Conservation (phyloP, 2,797 vertebrate genomes). For the Thaleichthys pacificus region DNA sequence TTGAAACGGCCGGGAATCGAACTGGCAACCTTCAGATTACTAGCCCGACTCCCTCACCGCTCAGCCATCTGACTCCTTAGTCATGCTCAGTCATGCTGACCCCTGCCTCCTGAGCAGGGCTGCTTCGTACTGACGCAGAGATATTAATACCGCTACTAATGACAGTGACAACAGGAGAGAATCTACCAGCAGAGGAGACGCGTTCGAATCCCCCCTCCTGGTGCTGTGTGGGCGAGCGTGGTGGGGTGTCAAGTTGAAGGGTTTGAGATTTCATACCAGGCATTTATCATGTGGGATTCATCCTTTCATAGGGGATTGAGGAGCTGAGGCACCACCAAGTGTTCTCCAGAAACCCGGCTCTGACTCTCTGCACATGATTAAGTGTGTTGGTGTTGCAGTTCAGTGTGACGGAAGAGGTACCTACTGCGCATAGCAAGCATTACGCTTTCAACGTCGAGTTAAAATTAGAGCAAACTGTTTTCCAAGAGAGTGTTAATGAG, state of each 20-base stretch:
- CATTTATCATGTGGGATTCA: constrained; percentile 2
- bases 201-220: constrained; percentile 41
- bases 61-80: too few relatives aligned
- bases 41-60: too few relatives aligned
- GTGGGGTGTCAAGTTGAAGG: constrained; percentile 16
- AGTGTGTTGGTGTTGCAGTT: constrained; percentile 22
- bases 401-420: not conserved
- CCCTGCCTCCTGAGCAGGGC: constrained; percentile 28
- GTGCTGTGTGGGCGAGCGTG: not conserved
- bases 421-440: not conserved
- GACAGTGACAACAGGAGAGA: constrained; percentile 30
- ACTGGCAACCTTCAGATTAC: too few relatives aligned
- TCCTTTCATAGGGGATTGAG: constrained; percentile 31
- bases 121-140: constrained; percentile 33
- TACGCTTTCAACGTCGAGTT: constrained; percentile 14
- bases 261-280: constrained; percentile 10
- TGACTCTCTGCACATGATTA: constrained; percentile 11
- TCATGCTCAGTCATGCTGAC: constrained; percentile 51
- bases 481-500: constrained; percentile 10
- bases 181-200: constrained; percentile 28
- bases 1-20: too few relatives aligned
- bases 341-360: too few relatives aligned
- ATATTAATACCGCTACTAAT: constrained; percentile 44
- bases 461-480: constrained; percentile 15
- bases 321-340: constrained; percentile 43